phyloP scores from a whole-genome alignment of 2,888 invertebrate genomes.

The Melanchra persicariae region DNA sequence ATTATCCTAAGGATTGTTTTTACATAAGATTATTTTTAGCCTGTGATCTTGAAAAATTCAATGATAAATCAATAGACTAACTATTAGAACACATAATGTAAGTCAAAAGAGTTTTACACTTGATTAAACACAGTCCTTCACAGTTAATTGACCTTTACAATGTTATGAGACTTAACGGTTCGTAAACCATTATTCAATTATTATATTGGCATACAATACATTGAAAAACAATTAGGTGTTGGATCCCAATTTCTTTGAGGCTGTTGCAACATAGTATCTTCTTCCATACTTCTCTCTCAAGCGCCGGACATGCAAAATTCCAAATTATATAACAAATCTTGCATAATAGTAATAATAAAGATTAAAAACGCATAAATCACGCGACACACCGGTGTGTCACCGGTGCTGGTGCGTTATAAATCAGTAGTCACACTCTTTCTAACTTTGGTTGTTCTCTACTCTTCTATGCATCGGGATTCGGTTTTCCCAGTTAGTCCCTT shows the following conservation, averaged over 20 bases:
- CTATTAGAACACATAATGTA: background rate
- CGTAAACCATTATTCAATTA: constrained; percentile 1
- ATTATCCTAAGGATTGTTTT: background rate
- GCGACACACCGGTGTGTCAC: no score
- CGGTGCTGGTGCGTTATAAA: no score
- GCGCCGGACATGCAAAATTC: no score
- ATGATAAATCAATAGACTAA: background rate
- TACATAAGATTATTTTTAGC: background rate
- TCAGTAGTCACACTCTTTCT: no score
- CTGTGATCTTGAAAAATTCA: background rate
- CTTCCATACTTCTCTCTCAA: no score
- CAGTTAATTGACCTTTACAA: constrained; percentile 25
- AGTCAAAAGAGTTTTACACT: constrained; percentile 18
- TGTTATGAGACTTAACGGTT: background rate
- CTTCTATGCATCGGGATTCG: no score
- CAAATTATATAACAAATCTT: no score
- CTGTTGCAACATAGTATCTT: no score
- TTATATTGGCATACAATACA: background rate
- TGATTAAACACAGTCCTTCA: constrained; percentile 25
- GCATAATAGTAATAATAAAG: no score
- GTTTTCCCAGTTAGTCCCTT: no score
- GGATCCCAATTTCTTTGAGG: background rate
- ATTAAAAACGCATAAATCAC: no score
- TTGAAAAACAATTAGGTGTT: background rate
- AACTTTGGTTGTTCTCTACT: no score